Percentiles rank a stretch among this genome's conserved stretches.
Conservation (phyloP, 2,113 vertebrate species). For the Eulemur macaco region DNA sequence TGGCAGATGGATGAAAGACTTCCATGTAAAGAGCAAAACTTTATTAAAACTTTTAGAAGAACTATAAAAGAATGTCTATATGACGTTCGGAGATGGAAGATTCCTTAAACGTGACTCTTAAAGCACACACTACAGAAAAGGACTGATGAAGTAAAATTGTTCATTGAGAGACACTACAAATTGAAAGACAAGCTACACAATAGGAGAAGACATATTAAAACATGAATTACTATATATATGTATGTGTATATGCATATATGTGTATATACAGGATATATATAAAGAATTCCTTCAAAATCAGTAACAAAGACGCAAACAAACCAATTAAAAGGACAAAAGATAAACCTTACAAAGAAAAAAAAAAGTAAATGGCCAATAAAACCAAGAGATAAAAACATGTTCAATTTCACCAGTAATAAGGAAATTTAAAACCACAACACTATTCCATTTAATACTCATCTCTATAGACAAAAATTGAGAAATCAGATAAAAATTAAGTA, state of each 20-base stretch:
- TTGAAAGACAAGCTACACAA: not conserved
- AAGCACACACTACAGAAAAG: not conserved
- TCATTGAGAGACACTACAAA: not conserved
- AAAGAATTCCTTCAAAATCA: not conserved
- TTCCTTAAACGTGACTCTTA: not conserved
- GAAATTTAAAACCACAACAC: not conserved
- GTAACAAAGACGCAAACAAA: not conserved
- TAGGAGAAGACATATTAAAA: not conserved
- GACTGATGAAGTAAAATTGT: constrained; percentile 3
- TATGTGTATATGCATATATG: too few species aligned
- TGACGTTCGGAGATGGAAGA: not conserved
- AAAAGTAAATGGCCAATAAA: not conserved
- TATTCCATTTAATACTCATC: not conserved
- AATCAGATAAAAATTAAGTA: not conserved
- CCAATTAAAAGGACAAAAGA: not conserved
- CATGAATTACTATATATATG: not conserved
- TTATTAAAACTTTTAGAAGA: not conserved
- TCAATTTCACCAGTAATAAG: not conserved
- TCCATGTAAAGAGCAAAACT: constrained; percentile 20
- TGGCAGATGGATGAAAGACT: not conserved
- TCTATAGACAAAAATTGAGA: not conserved
- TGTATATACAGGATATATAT: not conserved
- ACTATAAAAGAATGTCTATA: not conserved
- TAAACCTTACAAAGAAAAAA: not conserved
- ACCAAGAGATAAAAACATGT: not conserved